Evolutionary conservation across 2,888 invertebrate species (phyloP).

Genomic region (Epistrophe eligans): DNA sequence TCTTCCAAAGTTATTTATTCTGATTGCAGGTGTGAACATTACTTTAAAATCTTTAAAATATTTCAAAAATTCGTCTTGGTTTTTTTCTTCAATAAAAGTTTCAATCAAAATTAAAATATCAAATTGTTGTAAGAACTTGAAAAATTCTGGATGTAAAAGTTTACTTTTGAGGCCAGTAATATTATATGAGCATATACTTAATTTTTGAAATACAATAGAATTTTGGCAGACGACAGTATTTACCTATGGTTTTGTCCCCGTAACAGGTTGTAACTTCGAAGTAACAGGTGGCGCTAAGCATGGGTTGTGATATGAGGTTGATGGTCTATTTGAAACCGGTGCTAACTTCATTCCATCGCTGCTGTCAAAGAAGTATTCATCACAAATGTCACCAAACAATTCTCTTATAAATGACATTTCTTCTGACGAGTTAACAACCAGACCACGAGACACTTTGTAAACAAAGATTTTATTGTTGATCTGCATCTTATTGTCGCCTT

Average conservation of each 20-base stretch:
- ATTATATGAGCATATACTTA: neutral
- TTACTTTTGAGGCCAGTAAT: conserved; percentile 21
- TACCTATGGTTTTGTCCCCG: neutral
- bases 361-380: conserved; percentile 10
- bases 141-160: conserved; percentile 11
- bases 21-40: neutral
- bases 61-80: neutral
- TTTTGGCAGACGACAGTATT: conserved; percentile 13
- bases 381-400: conserved; percentile 15
- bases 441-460: neutral
- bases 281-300: neutral
- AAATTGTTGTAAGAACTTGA: neutral
- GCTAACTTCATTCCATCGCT: conserved; percentile 24
- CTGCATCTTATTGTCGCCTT: neutral
- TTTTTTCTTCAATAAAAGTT: neutral
- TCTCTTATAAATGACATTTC: neutral
- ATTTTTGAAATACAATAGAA: neutral
- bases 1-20: neutral
- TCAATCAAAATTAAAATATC: neutral
- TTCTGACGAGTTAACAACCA: neutral
- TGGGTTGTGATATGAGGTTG: neutral
- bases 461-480: neutral
- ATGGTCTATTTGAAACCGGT: neutral
- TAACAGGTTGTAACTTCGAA: neutral
- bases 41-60: neutral